These are phyloP conservation scores for Cyrtorhinus lividipennis DNA, from an alignment of 1,140 invertebrate species.

Conservation along the genomic window DNA sequence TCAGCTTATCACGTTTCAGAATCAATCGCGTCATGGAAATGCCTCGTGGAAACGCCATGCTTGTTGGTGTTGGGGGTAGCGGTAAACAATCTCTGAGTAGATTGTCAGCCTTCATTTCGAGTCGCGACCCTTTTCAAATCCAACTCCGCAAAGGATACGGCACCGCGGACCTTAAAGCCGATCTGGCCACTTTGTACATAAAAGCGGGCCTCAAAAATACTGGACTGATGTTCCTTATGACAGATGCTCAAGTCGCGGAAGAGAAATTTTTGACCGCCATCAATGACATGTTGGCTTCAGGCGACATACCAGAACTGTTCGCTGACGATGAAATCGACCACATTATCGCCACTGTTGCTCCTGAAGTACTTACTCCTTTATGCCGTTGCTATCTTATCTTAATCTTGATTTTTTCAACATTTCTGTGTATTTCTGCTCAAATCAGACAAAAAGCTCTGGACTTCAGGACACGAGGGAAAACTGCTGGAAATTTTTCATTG, in stretches of 20 bases:
- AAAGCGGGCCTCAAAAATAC: slow-evolving; percentile 79
- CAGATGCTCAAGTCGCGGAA: slow-evolving; percentile 80
- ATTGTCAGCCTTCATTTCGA: slow-evolving; percentile 74
- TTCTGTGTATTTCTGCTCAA: slow-evolving; percentile 8
- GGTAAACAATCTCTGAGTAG: slow-evolving; percentile 85
- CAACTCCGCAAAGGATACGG: slow-evolving; percentile 78
- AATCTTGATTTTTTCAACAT: no score
- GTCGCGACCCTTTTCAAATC: slow-evolving; percentile 80
- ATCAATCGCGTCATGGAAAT: slow-evolving; percentile 88
- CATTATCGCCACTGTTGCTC: slow-evolving; percentile 61
- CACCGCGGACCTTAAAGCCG: slow-evolving; percentile 65
- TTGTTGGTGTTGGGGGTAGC: slow-evolving; percentile 87
- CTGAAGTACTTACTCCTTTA: slow-evolving; percentile 49
- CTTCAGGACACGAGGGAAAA: slow-evolving; percentile 77
- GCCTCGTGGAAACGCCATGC: slow-evolving; percentile 76
- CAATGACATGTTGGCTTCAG: slow-evolving; percentile 85
- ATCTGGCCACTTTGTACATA: slow-evolving; percentile 64
- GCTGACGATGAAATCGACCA: slow-evolving; percentile 86
- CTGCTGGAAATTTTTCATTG: slow-evolving; percentile 92
- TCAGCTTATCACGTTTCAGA: slow-evolving; percentile 36
- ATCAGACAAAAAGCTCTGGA: slow-evolving; percentile 53
- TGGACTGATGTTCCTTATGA: slow-evolving; percentile 80
- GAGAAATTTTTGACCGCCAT: slow-evolving; percentile 84
- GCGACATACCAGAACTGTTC: slow-evolving; percentile 83
- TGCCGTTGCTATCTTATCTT: no score